Percentiles rank a stretch among this genome's conserved stretches.
phyloP scores from a whole-genome alignment of 2,797 vertebrate species.

The Pantherophis vulpinus region DNA sequence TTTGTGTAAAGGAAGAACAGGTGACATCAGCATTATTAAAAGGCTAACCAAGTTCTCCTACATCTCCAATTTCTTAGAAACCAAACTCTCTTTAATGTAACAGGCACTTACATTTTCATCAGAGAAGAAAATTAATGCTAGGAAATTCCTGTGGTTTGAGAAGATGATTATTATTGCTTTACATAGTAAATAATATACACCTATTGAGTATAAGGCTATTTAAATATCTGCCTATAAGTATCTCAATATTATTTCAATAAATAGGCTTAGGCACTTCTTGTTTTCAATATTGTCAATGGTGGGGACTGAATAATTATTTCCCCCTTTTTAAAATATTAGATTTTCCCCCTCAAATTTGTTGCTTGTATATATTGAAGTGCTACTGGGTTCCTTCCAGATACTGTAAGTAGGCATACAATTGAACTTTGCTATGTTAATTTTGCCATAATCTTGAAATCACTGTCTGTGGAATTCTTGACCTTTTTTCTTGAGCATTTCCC shows the following conservation, averaged over 20 bases:
- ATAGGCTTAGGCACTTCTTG: background rate
- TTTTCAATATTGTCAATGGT: background rate
- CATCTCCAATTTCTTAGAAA: too few relatives aligned
- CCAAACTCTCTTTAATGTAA: too few relatives aligned
- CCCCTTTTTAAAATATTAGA: background rate
- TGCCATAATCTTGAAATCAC: background rate
- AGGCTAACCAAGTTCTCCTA: too few relatives aligned
- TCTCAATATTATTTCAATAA: background rate
- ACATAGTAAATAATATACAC: too few relatives aligned
- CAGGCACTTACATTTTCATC: too few relatives aligned
- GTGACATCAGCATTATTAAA: too few relatives aligned
- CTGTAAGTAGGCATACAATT: background rate
- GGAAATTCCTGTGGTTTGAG: too few relatives aligned
- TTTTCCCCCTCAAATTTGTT: background rate
- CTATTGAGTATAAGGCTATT: too few relatives aligned
- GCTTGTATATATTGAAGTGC: background rate
- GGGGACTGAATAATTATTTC: background rate
- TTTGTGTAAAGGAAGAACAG: too few relatives aligned
- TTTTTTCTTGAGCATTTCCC: background rate
- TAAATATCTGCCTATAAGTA: background rate
- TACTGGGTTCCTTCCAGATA: background rate
- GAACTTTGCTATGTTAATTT: background rate
- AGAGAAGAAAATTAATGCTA: too few relatives aligned
- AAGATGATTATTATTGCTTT: too few relatives aligned
- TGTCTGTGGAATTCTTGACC: background rate